Percentiles rank a stretch among this genome's conserved stretches.
Evolutionary conservation across 2,888 invertebrate species (phyloP).

Genomic region (Cartodere bifasciata): DNA sequence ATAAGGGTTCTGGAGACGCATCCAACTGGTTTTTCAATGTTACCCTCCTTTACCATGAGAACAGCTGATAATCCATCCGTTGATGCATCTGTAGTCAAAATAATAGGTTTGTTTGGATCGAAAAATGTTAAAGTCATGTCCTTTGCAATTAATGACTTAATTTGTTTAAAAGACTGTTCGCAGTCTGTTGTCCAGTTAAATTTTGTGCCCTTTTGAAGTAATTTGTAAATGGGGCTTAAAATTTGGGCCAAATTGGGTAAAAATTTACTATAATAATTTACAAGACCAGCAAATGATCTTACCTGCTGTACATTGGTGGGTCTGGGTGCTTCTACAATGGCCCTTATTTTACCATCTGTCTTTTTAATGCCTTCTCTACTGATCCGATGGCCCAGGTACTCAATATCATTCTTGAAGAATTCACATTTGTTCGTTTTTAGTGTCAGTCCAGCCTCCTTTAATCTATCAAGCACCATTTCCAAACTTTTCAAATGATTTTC

Average conservation of each 20-base stretch:
- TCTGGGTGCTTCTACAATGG: slow-evolving; percentile 4
- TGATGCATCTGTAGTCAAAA: slow-evolving; percentile 8
- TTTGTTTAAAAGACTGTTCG: slow-evolving; percentile 12
- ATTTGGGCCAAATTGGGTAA: slow-evolving; percentile 10
- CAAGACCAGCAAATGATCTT: slow-evolving; percentile 9
- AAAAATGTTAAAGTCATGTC: slow-evolving; percentile 14
- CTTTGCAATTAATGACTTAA: slow-evolving; percentile 12
- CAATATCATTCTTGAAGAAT: slow-evolving; percentile 23
- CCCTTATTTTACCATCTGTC: no score
- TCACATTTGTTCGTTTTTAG: slow-evolving; percentile 24
- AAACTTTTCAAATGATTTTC: slow-evolving; percentile 18
- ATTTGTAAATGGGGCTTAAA: slow-evolving; percentile 12
- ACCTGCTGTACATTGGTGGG: slow-evolving; percentile 9
- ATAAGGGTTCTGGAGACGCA: slow-evolving; percentile 14
- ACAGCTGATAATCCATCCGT: slow-evolving; percentile 7
- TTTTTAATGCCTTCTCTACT: slow-evolving; percentile 15
- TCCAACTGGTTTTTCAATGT: slow-evolving; percentile 10
- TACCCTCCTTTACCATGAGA: no score
- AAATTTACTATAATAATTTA: slow-evolving; percentile 14
- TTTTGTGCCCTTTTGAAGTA: slow-evolving; percentile 12
- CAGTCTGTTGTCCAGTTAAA: slow-evolving; percentile 14
- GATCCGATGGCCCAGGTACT: slow-evolving; percentile 23
- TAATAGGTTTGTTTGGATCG: slow-evolving; percentile 12
- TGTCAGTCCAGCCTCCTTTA: slow-evolving; percentile 19
- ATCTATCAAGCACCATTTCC: slow-evolving; percentile 17